These are phyloP conservation scores for Sphyrna mokarran DNA, from an alignment of 2,113 vertebrate species.

Conservation along the genomic window DNA sequence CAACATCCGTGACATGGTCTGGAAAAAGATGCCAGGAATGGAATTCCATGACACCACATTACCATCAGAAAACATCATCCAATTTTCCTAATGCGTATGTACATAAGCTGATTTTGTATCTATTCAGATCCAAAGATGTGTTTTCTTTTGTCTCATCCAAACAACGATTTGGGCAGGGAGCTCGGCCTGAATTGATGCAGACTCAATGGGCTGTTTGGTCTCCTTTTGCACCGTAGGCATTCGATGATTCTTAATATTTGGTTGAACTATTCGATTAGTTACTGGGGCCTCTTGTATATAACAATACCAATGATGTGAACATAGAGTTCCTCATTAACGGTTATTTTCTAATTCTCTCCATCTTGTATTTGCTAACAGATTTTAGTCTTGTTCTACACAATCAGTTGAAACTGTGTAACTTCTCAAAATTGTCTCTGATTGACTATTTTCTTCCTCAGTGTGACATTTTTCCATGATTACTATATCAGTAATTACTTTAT, in stretches of 20 bases:
- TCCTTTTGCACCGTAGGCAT: too few species aligned
- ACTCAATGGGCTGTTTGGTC: too few species aligned
- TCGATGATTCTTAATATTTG: neutral
- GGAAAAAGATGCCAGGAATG: constrained; percentile 86
- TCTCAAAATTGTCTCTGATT: neutral
- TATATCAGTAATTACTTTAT: neutral
- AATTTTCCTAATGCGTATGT: constrained; percentile 66
- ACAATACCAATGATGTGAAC: neutral
- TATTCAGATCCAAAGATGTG: neutral
- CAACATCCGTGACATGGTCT: constrained; percentile 72
- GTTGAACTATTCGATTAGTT: neutral
- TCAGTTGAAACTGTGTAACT: neutral
- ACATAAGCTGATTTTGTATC: neutral
- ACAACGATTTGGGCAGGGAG: neutral
- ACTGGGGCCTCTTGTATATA: neutral
- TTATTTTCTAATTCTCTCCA: neutral
- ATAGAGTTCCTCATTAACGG: neutral
- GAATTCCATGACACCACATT: constrained; percentile 73
- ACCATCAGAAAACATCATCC: constrained; percentile 63
- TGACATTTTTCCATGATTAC: neutral
- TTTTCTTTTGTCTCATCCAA: neutral
- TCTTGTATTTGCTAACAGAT: neutral
- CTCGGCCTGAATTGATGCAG: too few species aligned
- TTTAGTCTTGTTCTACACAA: neutral
- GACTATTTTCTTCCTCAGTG: neutral